Conservation (phyloP, 2,797 vertebrate genomes). For the Loris lydekkerianus region DNA sequence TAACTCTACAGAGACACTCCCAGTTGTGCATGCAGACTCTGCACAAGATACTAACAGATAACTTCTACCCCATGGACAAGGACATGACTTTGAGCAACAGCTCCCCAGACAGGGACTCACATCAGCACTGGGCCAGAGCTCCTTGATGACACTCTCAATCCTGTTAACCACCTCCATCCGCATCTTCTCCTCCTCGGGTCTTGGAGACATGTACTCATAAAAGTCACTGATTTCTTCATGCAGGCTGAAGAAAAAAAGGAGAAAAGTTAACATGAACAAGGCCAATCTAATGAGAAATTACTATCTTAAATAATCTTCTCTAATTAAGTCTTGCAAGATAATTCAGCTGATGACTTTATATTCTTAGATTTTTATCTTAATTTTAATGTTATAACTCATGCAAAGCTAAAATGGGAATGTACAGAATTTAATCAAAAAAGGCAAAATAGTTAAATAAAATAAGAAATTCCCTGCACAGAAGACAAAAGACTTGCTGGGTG, state of each 20-base stretch:
- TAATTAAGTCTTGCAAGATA: not conserved
- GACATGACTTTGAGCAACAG: not conserved
- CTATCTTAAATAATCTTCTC: conserved; percentile 10
- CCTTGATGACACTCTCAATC: conserved; percentile 96
- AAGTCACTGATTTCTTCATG: conserved; percentile 99
- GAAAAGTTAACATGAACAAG: not conserved
- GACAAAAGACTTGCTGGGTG: not conserved
- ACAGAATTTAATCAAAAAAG: conserved; percentile 29
- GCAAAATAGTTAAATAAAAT: not conserved
- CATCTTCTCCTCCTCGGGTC: conserved; percentile 97
- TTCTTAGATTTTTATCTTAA: conserved; percentile 11
- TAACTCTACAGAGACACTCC: not conserved
- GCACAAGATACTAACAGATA: accelerated
- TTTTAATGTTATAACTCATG: conserved; percentile 30
- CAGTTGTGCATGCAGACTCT: not conserved
- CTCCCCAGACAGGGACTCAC: conserved; percentile 87
- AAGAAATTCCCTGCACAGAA: not conserved
- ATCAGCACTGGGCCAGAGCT: conserved; percentile 98
- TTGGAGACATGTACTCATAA: conserved; percentile 97
- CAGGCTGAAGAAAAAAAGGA: conserved; percentile 88
- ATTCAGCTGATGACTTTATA: conserved; percentile 32
- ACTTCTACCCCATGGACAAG: not conserved
- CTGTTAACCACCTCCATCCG: conserved; percentile 97
- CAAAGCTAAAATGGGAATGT: not conserved
- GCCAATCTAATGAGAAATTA: not conserved